Evolutionary conservation across 1,140 invertebrate species (phyloP), one percentile per base, ranked within the genome.

Genomic region (Anoplophora glabripennis): DNA sequence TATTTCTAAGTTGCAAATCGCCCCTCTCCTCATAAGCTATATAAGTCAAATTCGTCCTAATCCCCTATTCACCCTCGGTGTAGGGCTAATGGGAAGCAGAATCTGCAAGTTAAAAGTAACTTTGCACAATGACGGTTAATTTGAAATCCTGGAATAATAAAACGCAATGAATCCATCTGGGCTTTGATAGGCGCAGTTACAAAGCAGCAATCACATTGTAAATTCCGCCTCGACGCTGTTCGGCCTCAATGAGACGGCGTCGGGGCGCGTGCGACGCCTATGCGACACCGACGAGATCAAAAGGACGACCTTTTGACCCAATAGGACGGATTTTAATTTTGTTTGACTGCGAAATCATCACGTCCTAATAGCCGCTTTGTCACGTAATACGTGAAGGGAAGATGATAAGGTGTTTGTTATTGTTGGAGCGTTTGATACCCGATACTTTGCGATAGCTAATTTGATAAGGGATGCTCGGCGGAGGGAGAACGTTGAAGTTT

Each of bases 121-220:
- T 36, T 52, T 57, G 51, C 57, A 69, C 70, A 72, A 72, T 72
- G 61, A 63, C 57, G 63, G 64, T 66, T 72, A 72, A 72, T 72
- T 72, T 68, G 61, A 67, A 70, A 70, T 72, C 70, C 65, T 33
- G 61, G 63, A 65, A 67, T 68, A 64, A 63, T 66, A 64, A 67
- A 69, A 56, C n/a, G 21, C 47, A 48, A 64, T 62, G 56, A 58
- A 41, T 57, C 59, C 46, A 61, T 57, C 65, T 17, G 57, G 40
- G 57, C 66, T 72, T 68, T 69, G 63, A 67, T 56, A 65, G 63
- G 41, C 49, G 45, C 38, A 47, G 59, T 61, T 64, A 69, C 67
- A 67, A 45, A 67, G 67, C 68, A 51, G 55, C 65, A 69, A 70
- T 70, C 68, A 66, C 70, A 70, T 72, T 72, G 70, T 70, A 70